Base-by-base conservation (phyloP, 2,888 invertebrate genomes). In the Ophion costatus region DNA sequence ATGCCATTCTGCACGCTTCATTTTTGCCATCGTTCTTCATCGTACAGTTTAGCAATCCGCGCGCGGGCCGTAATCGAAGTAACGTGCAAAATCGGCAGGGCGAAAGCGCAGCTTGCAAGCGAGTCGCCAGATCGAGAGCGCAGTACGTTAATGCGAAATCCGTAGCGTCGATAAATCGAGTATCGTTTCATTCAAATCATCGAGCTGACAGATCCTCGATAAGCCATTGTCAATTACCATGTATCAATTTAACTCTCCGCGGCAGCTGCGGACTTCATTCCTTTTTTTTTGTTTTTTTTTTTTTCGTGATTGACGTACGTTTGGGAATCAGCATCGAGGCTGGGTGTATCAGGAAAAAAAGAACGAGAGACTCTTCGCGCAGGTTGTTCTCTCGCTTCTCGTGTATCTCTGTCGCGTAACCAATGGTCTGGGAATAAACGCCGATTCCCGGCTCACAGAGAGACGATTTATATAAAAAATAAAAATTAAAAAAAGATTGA, bases 151-250 rank as follows among this genome's bases (percentile, higher is more conserved):
- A 81, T 84, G 78, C 77, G 66, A 79, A 84, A 67, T 67, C 22
- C 51, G 22, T 24, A 20, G 14, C 71, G 66, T 70, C 70, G 42
- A 69, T 81, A 87, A 87, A 88, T 85, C 85, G 87, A 86, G 84
- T 87, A 84, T 88, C 86, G 89, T 87, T 89, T 89, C 88, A 89
- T 89, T 89, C 88, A 89, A 90, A 91, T 90, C 89, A 88, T 81
- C 67, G 86, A 57, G 81, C 88, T 88, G 91, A 90, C 91, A 89
- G 91, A 91, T 91, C 86, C 88, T 90, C 91, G 89, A 90, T 91
- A 91, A 91, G 89, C 91, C 85, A 89, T 90, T 91, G 91, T 91
- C 91, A 90, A 91, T 92, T 91, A 91, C 88, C 85, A 87, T 88
- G 88, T 91, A 91, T 91, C 91, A 89, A 89, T 90, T 90, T 88